Conservation (phyloP, 2,888 invertebrate species). For the Leptopilina myrica region DNA sequence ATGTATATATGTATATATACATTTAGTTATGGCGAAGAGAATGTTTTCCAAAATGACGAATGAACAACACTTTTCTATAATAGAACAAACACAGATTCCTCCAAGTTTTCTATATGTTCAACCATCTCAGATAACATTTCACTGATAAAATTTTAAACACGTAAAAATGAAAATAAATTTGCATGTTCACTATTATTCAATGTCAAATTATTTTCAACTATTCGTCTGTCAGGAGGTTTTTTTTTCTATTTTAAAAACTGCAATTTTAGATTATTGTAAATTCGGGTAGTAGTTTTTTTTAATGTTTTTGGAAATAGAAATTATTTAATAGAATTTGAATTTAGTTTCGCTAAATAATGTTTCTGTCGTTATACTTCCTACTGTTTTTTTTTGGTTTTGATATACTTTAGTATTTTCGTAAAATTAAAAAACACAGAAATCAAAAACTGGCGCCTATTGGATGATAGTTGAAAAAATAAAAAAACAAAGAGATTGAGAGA, state of each 20-base stretch:
- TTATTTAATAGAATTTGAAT: too few relatives aligned
- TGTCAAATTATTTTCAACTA: neutral
- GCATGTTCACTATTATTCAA: neutral
- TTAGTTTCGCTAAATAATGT: too few relatives aligned
- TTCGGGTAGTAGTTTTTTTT: neutral
- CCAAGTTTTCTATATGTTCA: neutral
- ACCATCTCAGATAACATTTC: slow-evolving; percentile 25
- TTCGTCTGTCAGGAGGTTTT: neutral
- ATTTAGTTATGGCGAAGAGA: slow-evolving; percentile 58
- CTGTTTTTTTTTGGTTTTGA: too few relatives aligned
- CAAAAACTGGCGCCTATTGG: neutral
- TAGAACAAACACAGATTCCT: slow-evolving; percentile 2
- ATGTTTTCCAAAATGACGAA: slow-evolving; percentile 44
- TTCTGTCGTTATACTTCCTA: too few relatives aligned
- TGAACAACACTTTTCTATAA: slow-evolving; percentile 11
- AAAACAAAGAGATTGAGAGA: too few relatives aligned
- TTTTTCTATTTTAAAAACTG: neutral
- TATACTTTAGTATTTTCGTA: too few relatives aligned
- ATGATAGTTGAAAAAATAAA: neutral
- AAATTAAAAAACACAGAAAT: too few relatives aligned
- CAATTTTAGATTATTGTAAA: neutral
- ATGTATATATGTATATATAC: slow-evolving; percentile 45
- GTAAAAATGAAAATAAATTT: neutral
- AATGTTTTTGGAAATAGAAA: too few relatives aligned
- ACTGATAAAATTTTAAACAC: slow-evolving; percentile 12